Evolutionary conservation across 1,140 invertebrate genomes (phyloP), one percentile per base, ranked within the genome.

Genomic region (Procambarus clarkii): DNA sequence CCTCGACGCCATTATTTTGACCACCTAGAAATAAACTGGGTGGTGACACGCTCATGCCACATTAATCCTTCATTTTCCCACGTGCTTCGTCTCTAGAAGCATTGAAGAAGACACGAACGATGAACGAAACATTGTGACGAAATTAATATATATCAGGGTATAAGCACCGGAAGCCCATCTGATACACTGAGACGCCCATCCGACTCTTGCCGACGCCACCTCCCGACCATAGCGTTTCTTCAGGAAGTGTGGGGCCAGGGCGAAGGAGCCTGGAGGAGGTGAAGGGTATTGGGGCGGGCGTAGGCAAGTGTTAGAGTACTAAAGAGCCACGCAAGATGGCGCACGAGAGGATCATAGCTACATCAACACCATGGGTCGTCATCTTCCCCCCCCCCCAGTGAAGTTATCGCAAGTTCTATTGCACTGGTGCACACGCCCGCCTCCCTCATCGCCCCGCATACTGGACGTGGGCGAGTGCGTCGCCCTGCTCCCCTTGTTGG

Each of bases 111-210:
- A 21, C 3, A 74, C n/a, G 69, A 74, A 24, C 5, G 11, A 5
- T 34, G 69, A 74, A 11, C 69, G 24, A 74, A 34, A 74, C 69
- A 74, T 34, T 34, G 69, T 74, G 69, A 34, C 15, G 0, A 74
- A 4, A 34, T n/a, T n/a, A 74, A 74, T 1, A 74, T 21, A 24
- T 74, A 74, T 74, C 69, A 21, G 69, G n/a, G 7, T n/a, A 74
- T n/a, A 74, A 21, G 24, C n/a, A 74, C 69, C 69, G 69, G 69
- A 74, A 74, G 24, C 24, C 11, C 24, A 24, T 5, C 24, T 4
- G 69, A 74, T 74, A 34, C n/a, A 34, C 69, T 74, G 69, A 24
- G 69, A 74, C 69, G 69, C 69, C 69, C 69, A 74, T 69, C 64
- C 18, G 11, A 18, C 64, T 13, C 64, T 69, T 69, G 64, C 64